Evolutionary conservation across 2,797 vertebrate species (phyloP), one percentile per base, ranked within the genome.

Genomic region (Lepus oiostolus): DNA sequence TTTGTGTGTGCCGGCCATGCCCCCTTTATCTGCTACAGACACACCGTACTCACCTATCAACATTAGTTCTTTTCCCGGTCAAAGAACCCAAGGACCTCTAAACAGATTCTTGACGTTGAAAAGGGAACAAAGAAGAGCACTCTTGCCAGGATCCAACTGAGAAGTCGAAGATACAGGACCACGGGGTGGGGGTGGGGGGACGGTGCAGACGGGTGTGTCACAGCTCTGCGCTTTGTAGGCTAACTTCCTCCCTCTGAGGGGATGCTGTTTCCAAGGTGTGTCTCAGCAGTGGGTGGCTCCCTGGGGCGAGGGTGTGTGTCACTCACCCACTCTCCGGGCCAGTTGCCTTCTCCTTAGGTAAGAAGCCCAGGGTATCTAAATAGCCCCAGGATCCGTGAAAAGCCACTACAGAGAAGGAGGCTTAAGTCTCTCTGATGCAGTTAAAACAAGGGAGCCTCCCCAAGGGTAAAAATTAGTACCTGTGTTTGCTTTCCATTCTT

Each of bases 1-100:
- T 97, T 74, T 89, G 85, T 85, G 75, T 65, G 6, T 1, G 14
- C 50, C 83, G 97, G 98, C 98, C 99, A 98, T 97, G 97, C 96
- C 35, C 97, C 98, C 98, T 99, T 99, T 99, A 99, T 99, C 99
- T 99, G 98, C 98, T 96, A 98, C 97, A 95, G 98, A 98, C 99
- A 99, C 99, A 97, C 98, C 21, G 0, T 21, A 90, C 94, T 98
- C 98, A 98, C 98, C 98, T 98, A 97, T 79, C 97, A 97, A 91
- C 71, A 92, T 95, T 96, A 96, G 93, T 88, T 95, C 95, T 91
- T 96, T 95, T 68, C 67, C 96, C 97, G 90, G 74, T 97, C 97
- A 98, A 98, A 98, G 96, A 97, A 97, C 95, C 94, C 96, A 97
- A 97, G 95, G 97, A 96, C 88, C 90, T 95, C 95, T 96, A 97